Base-by-base conservation (phyloP, 2,797 vertebrate genomes). In the Enoplosus armatus region DNA sequence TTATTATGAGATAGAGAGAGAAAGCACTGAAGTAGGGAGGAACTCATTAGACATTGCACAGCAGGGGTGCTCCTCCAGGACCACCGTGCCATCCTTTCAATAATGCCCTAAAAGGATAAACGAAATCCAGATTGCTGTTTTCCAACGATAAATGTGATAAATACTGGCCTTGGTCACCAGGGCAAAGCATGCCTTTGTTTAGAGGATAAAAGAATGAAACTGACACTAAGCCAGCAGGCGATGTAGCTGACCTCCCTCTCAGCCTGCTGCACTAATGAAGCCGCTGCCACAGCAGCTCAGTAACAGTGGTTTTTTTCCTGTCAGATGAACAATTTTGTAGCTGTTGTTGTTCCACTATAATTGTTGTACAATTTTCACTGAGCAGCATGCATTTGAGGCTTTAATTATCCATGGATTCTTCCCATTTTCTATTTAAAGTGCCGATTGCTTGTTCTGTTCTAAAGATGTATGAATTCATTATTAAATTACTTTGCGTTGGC, bases 231-330 rank as follows among this genome's bases (percentile, higher is more conserved):
- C 84, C 89, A 90, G 84, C 83, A 78, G 77, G 79, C 61, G 14
- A 27, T 66, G 73, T n/a, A 48, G 70, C 75, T 85, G 85, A 86
- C 86, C 85, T 73, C 69, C 66, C 76, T 71, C 75, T 85, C 75
- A 74, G 77, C 51, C 60, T 35, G 47, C 66, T 60, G 79, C 78
- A 63, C 80, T 89, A 90, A 91, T 88, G 85, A 90, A 85, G 84
- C 83, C 35, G 4, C 78, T 62, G 68, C 68, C 29, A 10, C 79
- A 31, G 48, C 54, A 60, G 53, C 77, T 78, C 59, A 24, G 66
- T 35, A 61, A 80, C 71, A 31, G 24, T 5, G 31, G 8, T 48
- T 62, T 74, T n/a, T 77, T 75, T 75, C 35, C 27, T 61, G 71
- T 81, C 61, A 63, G 31, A 75, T 72, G 51, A 72, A 43, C 51